Evolutionary conservation across 1,140 invertebrate species (phyloP), one percentile per base, ranked within the genome.

Genomic region (Delia radicum): DNA sequence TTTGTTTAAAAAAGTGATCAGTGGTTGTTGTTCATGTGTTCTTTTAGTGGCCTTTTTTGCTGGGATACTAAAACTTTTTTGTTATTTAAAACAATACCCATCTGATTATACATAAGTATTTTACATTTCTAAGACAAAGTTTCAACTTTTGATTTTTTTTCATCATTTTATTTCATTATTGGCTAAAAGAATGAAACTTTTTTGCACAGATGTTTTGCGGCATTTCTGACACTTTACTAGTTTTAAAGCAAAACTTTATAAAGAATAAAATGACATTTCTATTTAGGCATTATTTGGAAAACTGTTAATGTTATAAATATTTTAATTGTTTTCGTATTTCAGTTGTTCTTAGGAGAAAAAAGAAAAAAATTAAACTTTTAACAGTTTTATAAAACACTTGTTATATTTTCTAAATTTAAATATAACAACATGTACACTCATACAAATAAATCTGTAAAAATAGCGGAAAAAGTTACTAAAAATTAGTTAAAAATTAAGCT

Each of bases 121-220:
- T 55, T 21, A 21, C n/a, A 24, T 55, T 55, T 55, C 48, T 21
- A 55, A 15, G 48, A 55, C 21, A 55, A 55, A 55, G 48, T 55
- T 55, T 55, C n/a, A 21, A 55, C 24, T 55, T 48, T 55, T 55
- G 48, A 55, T 55, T 55, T 55, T 55, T 55, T n/a, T n/a, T n/a
- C n/a, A 55, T 55, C 48, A 55, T 55, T 55, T 55, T 55, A 55
- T 55, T 55, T 55, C 48, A 55, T 55, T 55, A 55, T 55, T 21
- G 48, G 21, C 24, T 55, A 18, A 55, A 55, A 55, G 48, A 55
- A 55, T 55, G 24, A 55, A 55, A 55, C 48, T 55, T 55, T 55
- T 55, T 2, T 18, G 48, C 48, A 55, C 48, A 55, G 48, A 55
- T 55, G 48, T 55, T 55, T 55, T 55, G 48, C 48, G 48, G 48